Evolutionary conservation across 2,797 vertebrate genomes (phyloP).

Genomic region (Phoeniculus purpureus): DNA sequence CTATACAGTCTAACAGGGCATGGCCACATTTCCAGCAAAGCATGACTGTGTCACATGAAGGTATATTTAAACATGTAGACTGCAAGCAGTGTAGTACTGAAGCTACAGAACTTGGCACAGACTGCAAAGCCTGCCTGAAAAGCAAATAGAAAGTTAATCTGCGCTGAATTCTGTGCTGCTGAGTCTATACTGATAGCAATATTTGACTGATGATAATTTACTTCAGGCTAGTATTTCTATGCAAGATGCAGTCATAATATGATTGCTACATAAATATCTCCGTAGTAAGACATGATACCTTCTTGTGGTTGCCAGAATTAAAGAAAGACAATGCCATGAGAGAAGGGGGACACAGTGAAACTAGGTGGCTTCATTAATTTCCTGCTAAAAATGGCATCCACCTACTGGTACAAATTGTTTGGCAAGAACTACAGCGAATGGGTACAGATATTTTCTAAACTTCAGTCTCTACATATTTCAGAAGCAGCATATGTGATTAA

Average conservation of each 20-base stretch:
- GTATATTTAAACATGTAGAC: not conserved
- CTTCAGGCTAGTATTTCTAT: not conserved
- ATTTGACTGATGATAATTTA: not conserved
- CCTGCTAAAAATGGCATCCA: not conserved
- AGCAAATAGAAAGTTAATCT: not conserved
- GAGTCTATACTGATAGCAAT: not conserved
- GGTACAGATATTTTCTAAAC: not conserved
- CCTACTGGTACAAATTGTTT: not conserved
- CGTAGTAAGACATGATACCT: not conserved
- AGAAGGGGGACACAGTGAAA: not conserved
- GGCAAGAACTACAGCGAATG: not conserved
- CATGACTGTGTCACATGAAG: not conserved
- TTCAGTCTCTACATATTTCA: not conserved
- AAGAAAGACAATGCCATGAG: not conserved
- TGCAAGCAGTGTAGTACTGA: not conserved
- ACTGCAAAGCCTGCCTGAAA: not conserved
- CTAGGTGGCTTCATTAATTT: not conserved
- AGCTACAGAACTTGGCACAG: not conserved
- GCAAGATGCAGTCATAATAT: not conserved
- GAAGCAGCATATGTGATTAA: not conserved
- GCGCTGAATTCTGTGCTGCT: not conserved
- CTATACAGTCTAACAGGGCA: not conserved
- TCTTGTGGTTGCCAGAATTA: not conserved
- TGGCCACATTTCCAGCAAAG: not conserved
- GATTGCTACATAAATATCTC: not conserved